Percentiles rank a stretch among this genome's conserved stretches.
These are phyloP conservation scores for Drosophila bipectinata DNA, from an alignment of 1,140 invertebrate genomes.

Conservation along the genomic window DNA sequence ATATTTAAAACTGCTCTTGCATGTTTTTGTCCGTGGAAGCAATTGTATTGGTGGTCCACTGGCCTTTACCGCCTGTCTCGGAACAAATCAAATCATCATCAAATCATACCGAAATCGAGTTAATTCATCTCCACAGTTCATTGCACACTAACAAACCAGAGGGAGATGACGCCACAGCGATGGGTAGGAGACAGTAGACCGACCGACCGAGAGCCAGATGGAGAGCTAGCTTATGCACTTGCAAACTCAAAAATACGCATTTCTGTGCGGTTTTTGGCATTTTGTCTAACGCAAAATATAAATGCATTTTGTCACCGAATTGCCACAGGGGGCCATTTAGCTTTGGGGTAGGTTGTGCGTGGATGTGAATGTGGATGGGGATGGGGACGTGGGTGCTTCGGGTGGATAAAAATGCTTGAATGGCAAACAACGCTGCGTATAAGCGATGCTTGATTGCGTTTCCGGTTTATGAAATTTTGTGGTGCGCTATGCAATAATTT, in stretches of 20 bases:
- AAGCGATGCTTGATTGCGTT: constrained; percentile 77
- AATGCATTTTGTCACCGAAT: constrained; percentile 61
- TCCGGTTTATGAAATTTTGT: constrained; percentile 81
- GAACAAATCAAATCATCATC: constrained; percentile 77
- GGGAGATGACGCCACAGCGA: constrained; percentile 7
- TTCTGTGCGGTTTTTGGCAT: constrained; percentile 50
- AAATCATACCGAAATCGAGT: constrained; percentile 75
- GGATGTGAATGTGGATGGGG: background rate
- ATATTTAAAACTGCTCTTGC: background rate
- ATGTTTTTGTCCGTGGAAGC: background rate
- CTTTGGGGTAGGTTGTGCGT: background rate
- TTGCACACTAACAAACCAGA: constrained; percentile 61
- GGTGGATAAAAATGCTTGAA: constrained; percentile 44
- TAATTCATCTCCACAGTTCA: constrained; percentile 74
- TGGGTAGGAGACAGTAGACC: background rate
- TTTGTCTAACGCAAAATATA: constrained; percentile 63
- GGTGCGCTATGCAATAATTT: constrained; percentile 77
- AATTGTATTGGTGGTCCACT: constrained; percentile 26
- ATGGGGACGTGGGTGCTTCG: constrained; percentile 1
- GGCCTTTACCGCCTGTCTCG: constrained; percentile 38
- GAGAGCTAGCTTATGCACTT: constrained; percentile 39
- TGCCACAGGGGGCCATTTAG: constrained; percentile 2
- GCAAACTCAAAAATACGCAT: constrained; percentile 36
- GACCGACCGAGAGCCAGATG: background rate
- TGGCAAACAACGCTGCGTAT: constrained; percentile 62